These are phyloP conservation scores for Lasioglossum baleicum DNA, from an alignment of 1,140 invertebrate species.

Conservation along the genomic window DNA sequence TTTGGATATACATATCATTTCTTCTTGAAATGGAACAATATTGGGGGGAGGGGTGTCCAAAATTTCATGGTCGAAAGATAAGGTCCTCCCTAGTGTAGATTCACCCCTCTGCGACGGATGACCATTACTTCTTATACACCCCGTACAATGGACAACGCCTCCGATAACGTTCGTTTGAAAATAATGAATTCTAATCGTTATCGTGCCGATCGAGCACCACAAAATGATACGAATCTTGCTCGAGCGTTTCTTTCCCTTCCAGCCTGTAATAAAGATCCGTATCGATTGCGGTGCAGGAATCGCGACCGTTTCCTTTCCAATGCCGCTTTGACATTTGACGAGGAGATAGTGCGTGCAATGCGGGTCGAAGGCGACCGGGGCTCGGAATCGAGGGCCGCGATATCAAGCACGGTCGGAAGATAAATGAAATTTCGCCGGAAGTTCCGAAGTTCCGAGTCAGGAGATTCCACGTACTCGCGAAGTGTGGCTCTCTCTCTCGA, in stretches of 20 bases:
- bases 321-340: conserved; percentile 67
- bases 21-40: too few species aligned
- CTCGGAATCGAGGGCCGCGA: background rate
- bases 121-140: too few species aligned
- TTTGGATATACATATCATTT: too few species aligned
- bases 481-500: background rate
- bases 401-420: background rate
- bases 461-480: background rate
- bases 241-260: background rate
- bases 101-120: too few species aligned
- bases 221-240: background rate
- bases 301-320: conserved; percentile 63
- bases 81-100: too few species aligned
- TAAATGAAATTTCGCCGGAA: conserved; percentile 30
- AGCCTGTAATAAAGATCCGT: too few species aligned
- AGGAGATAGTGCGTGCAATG: conserved; percentile 29
- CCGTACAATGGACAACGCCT: too few species aligned
- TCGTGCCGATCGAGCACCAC: too few species aligned
- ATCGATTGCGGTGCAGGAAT: background rate
- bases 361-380: background rate
- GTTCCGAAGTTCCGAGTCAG: background rate
- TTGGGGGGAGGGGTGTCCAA: too few species aligned
- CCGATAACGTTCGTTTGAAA: too few species aligned
- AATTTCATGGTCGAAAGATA: too few species aligned
- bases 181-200: too few species aligned